Evolutionary conservation across 1,140 invertebrate genomes (phyloP).

Genomic region (Drosophila subobscura): DNA sequence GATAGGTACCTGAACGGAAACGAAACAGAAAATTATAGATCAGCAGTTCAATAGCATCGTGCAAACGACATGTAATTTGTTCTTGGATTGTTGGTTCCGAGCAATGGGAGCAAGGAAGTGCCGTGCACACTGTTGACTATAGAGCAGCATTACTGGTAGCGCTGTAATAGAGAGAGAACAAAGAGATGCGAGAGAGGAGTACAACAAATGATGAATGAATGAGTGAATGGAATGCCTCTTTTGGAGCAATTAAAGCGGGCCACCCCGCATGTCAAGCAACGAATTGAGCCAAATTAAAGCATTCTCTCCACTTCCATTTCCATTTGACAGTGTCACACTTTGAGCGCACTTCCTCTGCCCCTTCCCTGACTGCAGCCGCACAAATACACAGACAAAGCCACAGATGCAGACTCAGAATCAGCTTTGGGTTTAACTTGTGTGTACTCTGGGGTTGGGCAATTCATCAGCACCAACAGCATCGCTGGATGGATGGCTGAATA

Average conservation of each 20-base stretch:
- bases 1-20: constrained; percentile 8
- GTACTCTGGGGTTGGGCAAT: constrained; percentile 72
- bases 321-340: constrained; percentile 76
- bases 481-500: constrained; percentile 27
- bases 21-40: no score
- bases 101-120: no score
- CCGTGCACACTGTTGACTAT: no score
- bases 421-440: no score
- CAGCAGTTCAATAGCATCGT: no score
- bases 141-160: constrained; percentile 20
- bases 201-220: constrained; percentile 17
- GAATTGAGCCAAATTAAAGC: constrained; percentile 81
- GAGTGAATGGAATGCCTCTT: constrained; percentile 48
- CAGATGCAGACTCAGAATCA: neutral
- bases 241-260: constrained; percentile 65
- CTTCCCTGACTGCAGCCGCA: neutral
- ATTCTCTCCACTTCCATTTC: constrained; percentile 73
- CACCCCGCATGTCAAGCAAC: constrained; percentile 76
- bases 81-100: no score
- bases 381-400: neutral
- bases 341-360: constrained; percentile 70
- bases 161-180: neutral
- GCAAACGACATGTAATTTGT: no score
- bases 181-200: neutral
- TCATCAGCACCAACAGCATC: constrained; percentile 54